These are phyloP conservation scores for Nyctereutes procyonoides DNA, from an alignment of 2,113 vertebrate species.

Conservation along the genomic window DNA sequence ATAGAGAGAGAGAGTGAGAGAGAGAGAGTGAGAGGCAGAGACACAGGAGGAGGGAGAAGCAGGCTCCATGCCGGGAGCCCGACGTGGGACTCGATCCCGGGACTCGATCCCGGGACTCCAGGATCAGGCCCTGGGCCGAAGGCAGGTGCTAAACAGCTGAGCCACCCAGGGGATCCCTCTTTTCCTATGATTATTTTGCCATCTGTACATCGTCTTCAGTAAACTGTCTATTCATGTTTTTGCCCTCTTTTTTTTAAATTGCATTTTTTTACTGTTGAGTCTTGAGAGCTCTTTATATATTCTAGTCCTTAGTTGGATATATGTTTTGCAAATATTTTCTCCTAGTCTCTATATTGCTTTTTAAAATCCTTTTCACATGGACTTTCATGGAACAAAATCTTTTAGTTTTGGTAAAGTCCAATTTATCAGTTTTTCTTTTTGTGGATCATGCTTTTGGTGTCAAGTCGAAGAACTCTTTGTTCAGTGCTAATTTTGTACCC, in stretches of 20 bases:
- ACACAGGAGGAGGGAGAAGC: no score
- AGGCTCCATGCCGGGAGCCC: no score
- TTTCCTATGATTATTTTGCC: no score
- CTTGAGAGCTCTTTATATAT: constrained; percentile 15
- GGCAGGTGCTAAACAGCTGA: no score
- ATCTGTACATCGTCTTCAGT: no score
- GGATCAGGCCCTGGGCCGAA: no score
- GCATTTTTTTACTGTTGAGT: constrained; percentile 3
- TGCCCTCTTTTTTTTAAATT: background rate
- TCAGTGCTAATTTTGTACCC: background rate
- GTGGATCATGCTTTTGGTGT: background rate
- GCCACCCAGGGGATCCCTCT: no score
- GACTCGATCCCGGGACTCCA: no score
- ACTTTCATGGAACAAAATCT: background rate
- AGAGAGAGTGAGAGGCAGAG: no score
- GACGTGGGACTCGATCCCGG: no score
- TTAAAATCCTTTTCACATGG: background rate
- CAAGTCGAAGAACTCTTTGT: constrained; percentile 22
- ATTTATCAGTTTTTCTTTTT: background rate
- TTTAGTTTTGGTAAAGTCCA: constrained; percentile 12
- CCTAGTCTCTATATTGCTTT: background rate
- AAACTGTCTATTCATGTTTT: no score
- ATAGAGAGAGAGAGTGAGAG: no score
- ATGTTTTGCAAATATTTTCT: constrained; percentile 21
- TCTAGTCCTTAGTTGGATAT: background rate